Conservation (phyloP, 2,797 vertebrate species). For the Carcharodon carcharias region DNA sequence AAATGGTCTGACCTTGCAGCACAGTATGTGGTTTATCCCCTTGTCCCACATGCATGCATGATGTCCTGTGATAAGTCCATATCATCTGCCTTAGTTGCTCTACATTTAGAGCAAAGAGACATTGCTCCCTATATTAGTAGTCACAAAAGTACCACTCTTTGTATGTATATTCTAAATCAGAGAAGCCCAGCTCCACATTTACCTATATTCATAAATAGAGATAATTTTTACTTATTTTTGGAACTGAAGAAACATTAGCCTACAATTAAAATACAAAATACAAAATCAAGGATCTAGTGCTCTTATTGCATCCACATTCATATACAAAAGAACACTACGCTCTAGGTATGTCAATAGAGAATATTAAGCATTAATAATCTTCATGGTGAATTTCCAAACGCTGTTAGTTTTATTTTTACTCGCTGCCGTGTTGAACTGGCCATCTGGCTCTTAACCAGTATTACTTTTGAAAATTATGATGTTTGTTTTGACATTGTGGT, state of each 20-base stretch:
- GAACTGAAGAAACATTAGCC: neutral
- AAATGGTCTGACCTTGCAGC: too few relatives aligned
- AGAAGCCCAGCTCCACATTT: neutral
- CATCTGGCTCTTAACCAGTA: too few relatives aligned
- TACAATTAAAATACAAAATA: too few relatives aligned
- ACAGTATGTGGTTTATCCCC: too few relatives aligned
- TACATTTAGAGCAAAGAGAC: too few relatives aligned
- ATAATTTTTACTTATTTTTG: neutral
- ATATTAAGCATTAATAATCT: neutral
- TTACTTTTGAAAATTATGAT: too few relatives aligned
- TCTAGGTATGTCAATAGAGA: neutral
- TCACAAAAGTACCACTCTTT: neutral
- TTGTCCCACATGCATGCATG: too few relatives aligned
- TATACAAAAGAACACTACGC: neutral
- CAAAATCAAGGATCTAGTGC: neutral
- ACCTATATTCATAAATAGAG: neutral
- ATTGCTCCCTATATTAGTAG: too few relatives aligned
- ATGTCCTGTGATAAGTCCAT: too few relatives aligned
- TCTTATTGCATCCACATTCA: neutral
- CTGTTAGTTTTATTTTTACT: neutral
- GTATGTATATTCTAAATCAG: neutral
- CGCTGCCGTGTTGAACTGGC: neutral
- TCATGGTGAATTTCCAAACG: neutral
- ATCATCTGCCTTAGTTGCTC: too few relatives aligned
- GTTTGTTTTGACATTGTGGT: too few relatives aligned